Conservation (phyloP, 2,113 vertebrate genomes). For the Hippocampus zosterae region DNA sequence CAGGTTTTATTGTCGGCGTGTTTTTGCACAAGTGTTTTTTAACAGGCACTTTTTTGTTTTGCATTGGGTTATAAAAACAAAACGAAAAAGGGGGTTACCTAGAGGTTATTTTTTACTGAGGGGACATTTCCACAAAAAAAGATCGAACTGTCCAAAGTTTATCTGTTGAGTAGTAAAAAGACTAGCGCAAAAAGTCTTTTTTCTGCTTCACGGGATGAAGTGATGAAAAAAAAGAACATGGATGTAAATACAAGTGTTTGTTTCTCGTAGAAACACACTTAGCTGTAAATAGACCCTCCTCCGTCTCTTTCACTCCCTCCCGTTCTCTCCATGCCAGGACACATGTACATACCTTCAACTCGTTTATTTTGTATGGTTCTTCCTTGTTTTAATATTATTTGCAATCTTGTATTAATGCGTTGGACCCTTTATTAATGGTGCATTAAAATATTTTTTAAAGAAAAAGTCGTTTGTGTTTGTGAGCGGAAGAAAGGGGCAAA, state of each 20-base stretch:
- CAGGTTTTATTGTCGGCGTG: conserved; percentile 7
- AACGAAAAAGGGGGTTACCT: neutral
- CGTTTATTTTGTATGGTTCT: conserved; percentile 72
- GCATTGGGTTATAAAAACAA: neutral
- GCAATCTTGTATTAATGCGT: conserved; percentile 84
- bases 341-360: conserved; percentile 78
- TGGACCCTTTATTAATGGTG: conserved; percentile 83
- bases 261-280: conserved; percentile 80
- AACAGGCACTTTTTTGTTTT: neutral
- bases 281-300: conserved; percentile 74
- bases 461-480: conserved; percentile 34
- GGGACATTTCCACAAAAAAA: neutral
- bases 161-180: conserved; percentile 9
- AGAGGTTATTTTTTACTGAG: neutral
- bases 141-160: neutral
- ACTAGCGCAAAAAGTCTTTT: conserved; percentile 55
- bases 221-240: conserved; percentile 55
- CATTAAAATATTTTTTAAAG: conserved; percentile 86
- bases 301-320: conserved; percentile 67
- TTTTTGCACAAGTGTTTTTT: conserved; percentile 1
- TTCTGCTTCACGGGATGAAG: conserved; percentile 46
- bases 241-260: conserved; percentile 79
- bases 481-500: too few relatives aligned
- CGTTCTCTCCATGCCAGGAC: conserved; percentile 65
- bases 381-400: conserved; percentile 82